Conservation (phyloP, 2,113 vertebrate species). For the Cranoglanis bouderius region DNA sequence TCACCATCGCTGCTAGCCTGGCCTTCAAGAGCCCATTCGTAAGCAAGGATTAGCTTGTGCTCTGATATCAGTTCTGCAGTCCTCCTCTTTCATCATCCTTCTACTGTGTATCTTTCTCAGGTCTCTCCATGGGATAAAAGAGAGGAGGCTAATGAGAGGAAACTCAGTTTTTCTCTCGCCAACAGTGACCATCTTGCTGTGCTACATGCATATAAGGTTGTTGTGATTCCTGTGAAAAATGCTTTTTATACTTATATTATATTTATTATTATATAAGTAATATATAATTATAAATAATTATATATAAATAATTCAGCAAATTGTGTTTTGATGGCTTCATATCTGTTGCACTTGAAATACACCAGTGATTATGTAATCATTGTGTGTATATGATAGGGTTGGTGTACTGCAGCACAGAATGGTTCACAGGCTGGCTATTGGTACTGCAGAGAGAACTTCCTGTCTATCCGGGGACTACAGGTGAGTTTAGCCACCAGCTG, state of each 20-base stretch:
- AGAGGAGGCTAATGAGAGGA: constrained; percentile 92
- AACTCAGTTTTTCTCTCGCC: constrained; percentile 85
- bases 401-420: constrained; percentile 81
- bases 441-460: constrained; percentile 93
- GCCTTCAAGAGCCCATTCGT: constrained; percentile 97
- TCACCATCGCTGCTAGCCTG: constrained; percentile 95
- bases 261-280: neutral
- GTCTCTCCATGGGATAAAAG: constrained; percentile 95
- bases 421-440: constrained; percentile 75
- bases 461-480: constrained; percentile 88
- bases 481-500: constrained; percentile 61
- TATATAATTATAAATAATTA: no score
- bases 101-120: constrained; percentile 57
- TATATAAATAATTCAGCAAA: neutral
- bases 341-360: neutral
- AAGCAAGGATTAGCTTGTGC: constrained; percentile 61
- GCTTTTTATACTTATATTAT: neutral
- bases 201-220: constrained; percentile 90
- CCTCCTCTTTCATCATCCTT: neutral
- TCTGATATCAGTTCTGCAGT: neutral
- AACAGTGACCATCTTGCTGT: constrained; percentile 94
- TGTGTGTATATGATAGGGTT: constrained; percentile 73
- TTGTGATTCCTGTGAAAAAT: neutral
- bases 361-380: neutral
- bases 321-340: neutral